phyloP scores from a whole-genome alignment of 2,888 invertebrate genomes.

The Dermolepida albohirtum region DNA sequence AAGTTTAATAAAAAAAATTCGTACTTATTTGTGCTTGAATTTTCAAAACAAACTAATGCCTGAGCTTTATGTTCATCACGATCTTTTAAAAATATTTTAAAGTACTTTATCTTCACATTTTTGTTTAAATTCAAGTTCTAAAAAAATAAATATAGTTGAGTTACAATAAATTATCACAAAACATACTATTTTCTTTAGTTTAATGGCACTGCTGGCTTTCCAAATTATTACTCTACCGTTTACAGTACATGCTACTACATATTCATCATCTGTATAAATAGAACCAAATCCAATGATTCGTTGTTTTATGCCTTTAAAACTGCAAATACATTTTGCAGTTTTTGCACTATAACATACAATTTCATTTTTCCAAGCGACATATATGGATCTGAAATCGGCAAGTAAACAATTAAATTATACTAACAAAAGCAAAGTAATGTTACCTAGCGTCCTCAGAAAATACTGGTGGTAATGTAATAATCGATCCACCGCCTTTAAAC shows the following conservation, averaged over 20 bases:
- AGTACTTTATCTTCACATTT: conserved; percentile 4
- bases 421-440: conserved; percentile 56
- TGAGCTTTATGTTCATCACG: background rate
- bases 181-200: conserved; percentile 65
- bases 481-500: conserved; percentile 72
- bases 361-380: conserved; percentile 70
- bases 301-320: conserved; percentile 68
- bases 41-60: conserved; percentile 31
- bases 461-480: conserved; percentile 71
- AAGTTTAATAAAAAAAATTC: conserved; percentile 39
- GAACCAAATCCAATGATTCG: conserved; percentile 68
- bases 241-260: conserved; percentile 69
- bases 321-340: conserved; percentile 73
- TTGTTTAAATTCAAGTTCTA: conserved; percentile 15
- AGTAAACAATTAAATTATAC: conserved; percentile 3
- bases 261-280: conserved; percentile 63
- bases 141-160: too few species aligned
- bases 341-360: conserved; percentile 74
- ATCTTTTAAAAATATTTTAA: conserved; percentile 13
- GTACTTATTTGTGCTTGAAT: conserved; percentile 18
- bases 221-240: conserved; percentile 70
- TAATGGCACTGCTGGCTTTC: conserved; percentile 68
- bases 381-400: conserved; percentile 68
- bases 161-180: background rate
- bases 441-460: conserved; percentile 75